Conservation (phyloP, 2,113 vertebrate genomes). For the Centropus bengalensis region DNA sequence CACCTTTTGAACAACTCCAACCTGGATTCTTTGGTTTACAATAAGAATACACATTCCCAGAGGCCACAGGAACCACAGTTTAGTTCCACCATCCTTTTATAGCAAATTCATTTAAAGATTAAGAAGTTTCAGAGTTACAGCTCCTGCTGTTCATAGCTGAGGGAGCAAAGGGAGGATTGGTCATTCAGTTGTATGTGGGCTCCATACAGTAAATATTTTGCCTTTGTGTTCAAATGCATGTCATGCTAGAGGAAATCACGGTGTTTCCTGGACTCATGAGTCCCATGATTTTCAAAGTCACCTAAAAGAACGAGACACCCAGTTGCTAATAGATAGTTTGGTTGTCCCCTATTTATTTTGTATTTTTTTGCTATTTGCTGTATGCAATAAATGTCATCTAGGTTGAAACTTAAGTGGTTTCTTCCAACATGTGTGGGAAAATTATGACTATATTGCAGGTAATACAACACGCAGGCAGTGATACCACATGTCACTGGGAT, state of each 20-base stretch:
- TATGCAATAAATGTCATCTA: slow-evolving; percentile 22
- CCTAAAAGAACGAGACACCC: neutral
- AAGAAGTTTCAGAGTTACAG: neutral
- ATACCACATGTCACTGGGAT: neutral
- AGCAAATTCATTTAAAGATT: neutral
- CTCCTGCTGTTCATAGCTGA: neutral
- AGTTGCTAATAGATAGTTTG: neutral
- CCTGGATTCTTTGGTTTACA: neutral
- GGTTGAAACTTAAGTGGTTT: slow-evolving; percentile 18
- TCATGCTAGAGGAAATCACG: neutral
- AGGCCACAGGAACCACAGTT: neutral
- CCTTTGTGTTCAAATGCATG: neutral
- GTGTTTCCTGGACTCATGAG: neutral
- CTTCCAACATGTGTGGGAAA: neutral
- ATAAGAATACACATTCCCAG: neutral
- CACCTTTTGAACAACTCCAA: neutral
- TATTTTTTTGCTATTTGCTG: slow-evolving; percentile 7
- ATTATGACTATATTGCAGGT: neutral
- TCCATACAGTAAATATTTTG: neutral
- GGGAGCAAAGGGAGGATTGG: neutral
- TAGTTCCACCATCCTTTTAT: neutral
- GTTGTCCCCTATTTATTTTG: slow-evolving; percentile 9
- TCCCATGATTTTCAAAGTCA: slow-evolving; percentile 12
- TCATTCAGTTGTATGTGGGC: neutral
- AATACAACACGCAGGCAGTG: neutral